Conservation (phyloP, 2,888 invertebrate species). For the Capitulum mitella region DNA sequence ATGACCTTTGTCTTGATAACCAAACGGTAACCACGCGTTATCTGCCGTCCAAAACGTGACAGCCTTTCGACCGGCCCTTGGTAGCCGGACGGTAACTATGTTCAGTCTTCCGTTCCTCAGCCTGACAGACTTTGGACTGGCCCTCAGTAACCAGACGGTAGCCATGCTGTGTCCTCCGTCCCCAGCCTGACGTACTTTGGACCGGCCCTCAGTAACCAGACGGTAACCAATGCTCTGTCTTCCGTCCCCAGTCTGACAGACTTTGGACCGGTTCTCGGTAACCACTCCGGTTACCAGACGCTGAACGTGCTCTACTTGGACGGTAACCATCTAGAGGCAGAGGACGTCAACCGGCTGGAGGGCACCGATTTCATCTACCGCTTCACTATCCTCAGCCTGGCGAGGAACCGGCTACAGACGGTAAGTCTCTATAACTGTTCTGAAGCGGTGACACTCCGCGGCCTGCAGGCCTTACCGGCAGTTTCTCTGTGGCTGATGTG, state of each 20-base stretch:
- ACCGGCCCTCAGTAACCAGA: too few species aligned
- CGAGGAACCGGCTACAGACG: not conserved
- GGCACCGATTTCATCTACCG: conserved; percentile 10
- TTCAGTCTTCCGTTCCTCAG: not conserved
- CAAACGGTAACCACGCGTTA: too few species aligned
- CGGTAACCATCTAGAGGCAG: not conserved
- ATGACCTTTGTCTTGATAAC: too few species aligned
- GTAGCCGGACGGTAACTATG: not conserved
- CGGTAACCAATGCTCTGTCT: too few species aligned
- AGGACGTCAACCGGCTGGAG: not conserved
- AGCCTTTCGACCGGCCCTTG: too few species aligned
- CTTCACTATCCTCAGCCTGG: not conserved
- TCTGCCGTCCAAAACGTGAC: too few species aligned
- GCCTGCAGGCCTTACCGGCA: too few species aligned
- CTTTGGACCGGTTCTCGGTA: not conserved
- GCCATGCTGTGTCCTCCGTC: too few species aligned
- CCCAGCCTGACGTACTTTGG: not conserved
- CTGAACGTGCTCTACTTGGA: not conserved
- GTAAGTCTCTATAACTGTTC: too few species aligned
- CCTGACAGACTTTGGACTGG: not conserved
- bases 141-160: too few species aligned
- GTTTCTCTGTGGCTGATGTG: too few species aligned
- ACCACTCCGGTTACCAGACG: not conserved
- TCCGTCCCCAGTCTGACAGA: not conserved
- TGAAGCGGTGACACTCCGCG: too few species aligned